A percentile compares a stretch with the other conserved stretches of the same genome.
Conservation (phyloP, 2,888 invertebrate genomes). For the Pycnomerus fuliginosus region DNA sequence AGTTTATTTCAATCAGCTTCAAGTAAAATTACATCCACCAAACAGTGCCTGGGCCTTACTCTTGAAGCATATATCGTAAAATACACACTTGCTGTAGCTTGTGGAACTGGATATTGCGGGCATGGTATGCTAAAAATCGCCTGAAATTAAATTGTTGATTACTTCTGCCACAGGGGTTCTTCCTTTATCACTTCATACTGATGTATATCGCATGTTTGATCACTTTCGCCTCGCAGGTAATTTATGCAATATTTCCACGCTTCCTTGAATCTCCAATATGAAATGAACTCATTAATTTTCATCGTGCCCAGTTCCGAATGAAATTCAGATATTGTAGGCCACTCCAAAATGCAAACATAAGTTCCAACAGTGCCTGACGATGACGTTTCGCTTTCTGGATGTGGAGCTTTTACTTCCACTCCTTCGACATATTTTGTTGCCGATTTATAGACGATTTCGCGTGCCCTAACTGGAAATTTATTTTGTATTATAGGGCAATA, state of each 20-base stretch:
- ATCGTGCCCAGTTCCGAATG: constrained; percentile 4
- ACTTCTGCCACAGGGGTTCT: not conserved
- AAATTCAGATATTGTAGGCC: constrained; percentile 15
- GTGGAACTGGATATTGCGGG: constrained; percentile 27
- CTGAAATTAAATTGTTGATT: constrained; percentile 8
- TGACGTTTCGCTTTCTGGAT: not conserved
- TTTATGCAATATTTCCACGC: constrained; percentile 14
- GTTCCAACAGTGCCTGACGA: constrained; percentile 4
- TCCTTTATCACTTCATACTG: constrained; percentile 9
- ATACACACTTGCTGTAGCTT: constrained; percentile 26
- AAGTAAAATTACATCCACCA: constrained; percentile 18
- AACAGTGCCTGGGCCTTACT: constrained; percentile 21
- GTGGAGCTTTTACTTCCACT: too few species aligned
- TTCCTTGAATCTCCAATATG: constrained; percentile 14
- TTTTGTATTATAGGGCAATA: too few species aligned
- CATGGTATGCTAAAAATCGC: constrained; percentile 29
- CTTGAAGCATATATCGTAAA: constrained; percentile 27
- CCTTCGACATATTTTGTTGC: constrained; percentile 5
- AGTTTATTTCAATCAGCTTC: not conserved
- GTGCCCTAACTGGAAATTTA: constrained; percentile 7
- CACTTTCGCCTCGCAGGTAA: constrained; percentile 3
- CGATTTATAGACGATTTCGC: constrained; percentile 1
- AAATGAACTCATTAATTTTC: constrained; percentile 12
- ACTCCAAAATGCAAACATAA: constrained; percentile 9
- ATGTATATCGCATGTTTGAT: constrained; percentile 8